Base-by-base conservation (phyloP, 2,113 vertebrate species). In the Cervus canadensis region DNA sequence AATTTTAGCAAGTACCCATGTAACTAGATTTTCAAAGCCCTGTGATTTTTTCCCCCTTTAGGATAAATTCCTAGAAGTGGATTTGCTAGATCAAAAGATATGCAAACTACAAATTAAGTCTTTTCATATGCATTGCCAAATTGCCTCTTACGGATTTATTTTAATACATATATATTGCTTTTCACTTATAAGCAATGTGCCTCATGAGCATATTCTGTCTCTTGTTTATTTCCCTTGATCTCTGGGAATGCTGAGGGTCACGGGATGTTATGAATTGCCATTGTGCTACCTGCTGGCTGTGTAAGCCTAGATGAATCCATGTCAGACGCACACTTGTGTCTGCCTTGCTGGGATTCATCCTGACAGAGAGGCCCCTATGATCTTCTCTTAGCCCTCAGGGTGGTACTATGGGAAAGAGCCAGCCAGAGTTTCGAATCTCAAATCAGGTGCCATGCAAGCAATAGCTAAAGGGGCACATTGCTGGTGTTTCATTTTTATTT, bases 51-150 rank as follows among this genome's bases (percentile, higher is more conserved):
- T 5, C 30, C 33, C 74, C 82, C 57, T 48, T 87, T 67, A 60
- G 74, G 64, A 92, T 81, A 92, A 97, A 95, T 87, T 92, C 50
- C 64, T 90, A 62, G 50, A 96, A 86, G 43, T 96, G 92, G 78
- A 94, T 87, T 95, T 82, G 33, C 21, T 83, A 89, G 64, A 95
- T 98, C 95, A 96, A 97, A 90, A 91, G 85, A 95, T 93, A 91
- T 52, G 52, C 59, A 95, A 95, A 97, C 56, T 88, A 91, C 54
- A 97, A 93, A 95, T 92, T 54, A 92, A 64, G 54, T 84, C 82
- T 96, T 93, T 40, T 67, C 36, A 89, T n/a, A 92, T 83, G 36
- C 78, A 67, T 79, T 91, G 56, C 43, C 71, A 97, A 91, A 89
- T 86, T 91, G 64, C 43, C 67, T 96, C 76, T 82, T n/a, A 48